A percentile compares a stretch with the other conserved stretches of the same genome.
phyloP scores from a whole-genome alignment of 1,140 invertebrate genomes.

The Oppia nitens region DNA sequence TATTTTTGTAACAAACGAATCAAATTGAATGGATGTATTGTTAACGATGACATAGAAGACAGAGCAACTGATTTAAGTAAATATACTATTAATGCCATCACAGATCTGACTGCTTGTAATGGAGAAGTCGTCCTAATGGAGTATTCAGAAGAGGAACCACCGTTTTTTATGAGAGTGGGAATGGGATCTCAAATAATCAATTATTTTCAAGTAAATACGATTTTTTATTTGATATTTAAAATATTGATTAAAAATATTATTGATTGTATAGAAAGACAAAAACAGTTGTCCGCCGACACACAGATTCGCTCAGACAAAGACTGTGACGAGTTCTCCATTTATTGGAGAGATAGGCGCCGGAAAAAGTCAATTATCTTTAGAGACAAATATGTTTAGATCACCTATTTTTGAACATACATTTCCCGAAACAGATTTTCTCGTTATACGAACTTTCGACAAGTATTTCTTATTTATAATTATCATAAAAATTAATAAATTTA shows the following conservation, averaged over 20 bases:
- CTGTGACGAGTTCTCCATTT: slow-evolving; percentile 28
- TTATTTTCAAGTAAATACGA: slow-evolving; percentile 61
- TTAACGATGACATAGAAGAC: neutral
- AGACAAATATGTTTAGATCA: slow-evolving; percentile 94
- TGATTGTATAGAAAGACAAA: neutral
- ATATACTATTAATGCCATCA: slow-evolving; percentile 92
- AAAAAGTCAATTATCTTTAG: slow-evolving; percentile 66
- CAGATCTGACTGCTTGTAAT: slow-evolving; percentile 83
- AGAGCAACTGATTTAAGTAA: neutral
- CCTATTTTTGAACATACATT: slow-evolving; percentile 80
- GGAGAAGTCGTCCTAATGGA: slow-evolving; percentile 81
- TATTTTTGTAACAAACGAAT: neutral
- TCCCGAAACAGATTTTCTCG: slow-evolving; percentile 63
- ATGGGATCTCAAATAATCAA: slow-evolving; percentile 99
- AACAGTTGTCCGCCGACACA: neutral
- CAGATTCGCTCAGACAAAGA: neutral
- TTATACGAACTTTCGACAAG: slow-evolving; percentile 62
- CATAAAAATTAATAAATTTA: too few species aligned
- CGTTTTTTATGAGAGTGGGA: slow-evolving; percentile 81
- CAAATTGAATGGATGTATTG: neutral
- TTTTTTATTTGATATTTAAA: neutral
- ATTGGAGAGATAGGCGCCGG: slow-evolving; percentile 78
- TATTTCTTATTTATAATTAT: too few species aligned
- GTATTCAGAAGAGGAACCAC: slow-evolving; percentile 94
- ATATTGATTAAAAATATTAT: neutral